Evolutionary conservation across 2,888 invertebrate genomes (phyloP).

Genomic region (Sinodicranocentrus sp.): DNA sequence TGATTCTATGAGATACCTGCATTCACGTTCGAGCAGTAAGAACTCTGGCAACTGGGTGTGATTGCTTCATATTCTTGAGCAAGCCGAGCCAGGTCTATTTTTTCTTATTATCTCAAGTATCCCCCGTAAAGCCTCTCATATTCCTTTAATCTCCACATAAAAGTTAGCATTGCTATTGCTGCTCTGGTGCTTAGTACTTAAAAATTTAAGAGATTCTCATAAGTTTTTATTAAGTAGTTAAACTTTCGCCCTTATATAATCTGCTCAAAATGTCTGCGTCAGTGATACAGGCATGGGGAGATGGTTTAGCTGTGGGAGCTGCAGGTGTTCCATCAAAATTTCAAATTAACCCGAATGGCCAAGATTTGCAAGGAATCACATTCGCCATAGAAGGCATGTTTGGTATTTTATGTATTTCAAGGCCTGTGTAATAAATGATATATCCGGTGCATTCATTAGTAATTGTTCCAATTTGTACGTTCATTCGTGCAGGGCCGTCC

Average conservation of each 20-base stretch:
- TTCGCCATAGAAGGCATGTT: conserved; percentile 75
- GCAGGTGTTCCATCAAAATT: conserved; percentile 70
- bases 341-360: conserved; percentile 73
- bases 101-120: conserved; percentile 42
- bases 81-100: conserved; percentile 66
- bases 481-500: conserved; percentile 71
- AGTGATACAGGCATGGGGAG: conserved; percentile 74
- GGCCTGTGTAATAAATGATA: neutral
- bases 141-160: no score
- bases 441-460: no score
- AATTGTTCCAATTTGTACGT: neutral
- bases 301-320: conserved; percentile 70
- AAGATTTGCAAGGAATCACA: conserved; percentile 74
- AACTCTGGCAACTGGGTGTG: conserved; percentile 58
- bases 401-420: neutral
- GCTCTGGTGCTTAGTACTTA: conserved; percentile 23
- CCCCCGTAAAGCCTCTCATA: no score
- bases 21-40: neutral
- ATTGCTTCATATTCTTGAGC: conserved; percentile 59
- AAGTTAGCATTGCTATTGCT: conserved; percentile 35
- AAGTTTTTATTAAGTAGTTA: conserved; percentile 46
- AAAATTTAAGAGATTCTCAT: conserved; percentile 33
- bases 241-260: conserved; percentile 29
- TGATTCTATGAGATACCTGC: no score
- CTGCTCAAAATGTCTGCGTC: conserved; percentile 73